Percentiles rank a stretch among this genome's conserved stretches.
phyloP scores from a whole-genome alignment of 2,888 invertebrate genomes.

The Amphimallon solstitiale region DNA sequence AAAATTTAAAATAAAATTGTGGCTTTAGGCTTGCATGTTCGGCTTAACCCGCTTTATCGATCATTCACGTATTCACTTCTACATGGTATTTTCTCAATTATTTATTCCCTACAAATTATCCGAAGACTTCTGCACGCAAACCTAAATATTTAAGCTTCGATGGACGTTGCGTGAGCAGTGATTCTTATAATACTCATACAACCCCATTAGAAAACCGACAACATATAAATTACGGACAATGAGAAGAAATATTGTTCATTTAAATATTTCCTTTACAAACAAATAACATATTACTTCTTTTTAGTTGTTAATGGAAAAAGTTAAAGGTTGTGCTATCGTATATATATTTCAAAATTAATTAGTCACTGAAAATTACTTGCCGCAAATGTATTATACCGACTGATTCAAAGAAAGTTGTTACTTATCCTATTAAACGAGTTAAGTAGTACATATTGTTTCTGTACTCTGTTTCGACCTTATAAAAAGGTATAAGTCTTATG shows the following conservation, averaged over 20 bases:
- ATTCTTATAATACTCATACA: slow-evolving; percentile 24
- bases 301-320: neutral
- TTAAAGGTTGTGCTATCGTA: too few relatives aligned
- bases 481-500: too few relatives aligned
- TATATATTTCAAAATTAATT: too few relatives aligned
- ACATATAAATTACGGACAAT: slow-evolving; percentile 27
- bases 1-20: too few relatives aligned
- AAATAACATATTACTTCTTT: neutral
- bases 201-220: slow-evolving; percentile 10
- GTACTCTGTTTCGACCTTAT: too few relatives aligned
- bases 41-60: slow-evolving; percentile 10
- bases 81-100: slow-evolving; percentile 18
- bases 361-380: too few relatives aligned
- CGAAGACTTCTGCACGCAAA: slow-evolving; percentile 32
- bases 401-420: too few relatives aligned
- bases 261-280: slow-evolving; percentile 11
- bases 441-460: too few relatives aligned
- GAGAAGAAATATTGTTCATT: slow-evolving; percentile 23
- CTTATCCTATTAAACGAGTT: too few relatives aligned
- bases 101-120: slow-evolving; percentile 21
- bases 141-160: slow-evolving; percentile 31
- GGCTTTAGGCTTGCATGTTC: neutral
- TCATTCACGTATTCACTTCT: slow-evolving; percentile 9
- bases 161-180: slow-evolving; percentile 30
- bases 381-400: too few relatives aligned